A percentile compares a stretch with the other conserved stretches of the same genome.
Evolutionary conservation across 2,113 vertebrate genomes (phyloP).

Genomic region (Lamprologus lemairii): DNA sequence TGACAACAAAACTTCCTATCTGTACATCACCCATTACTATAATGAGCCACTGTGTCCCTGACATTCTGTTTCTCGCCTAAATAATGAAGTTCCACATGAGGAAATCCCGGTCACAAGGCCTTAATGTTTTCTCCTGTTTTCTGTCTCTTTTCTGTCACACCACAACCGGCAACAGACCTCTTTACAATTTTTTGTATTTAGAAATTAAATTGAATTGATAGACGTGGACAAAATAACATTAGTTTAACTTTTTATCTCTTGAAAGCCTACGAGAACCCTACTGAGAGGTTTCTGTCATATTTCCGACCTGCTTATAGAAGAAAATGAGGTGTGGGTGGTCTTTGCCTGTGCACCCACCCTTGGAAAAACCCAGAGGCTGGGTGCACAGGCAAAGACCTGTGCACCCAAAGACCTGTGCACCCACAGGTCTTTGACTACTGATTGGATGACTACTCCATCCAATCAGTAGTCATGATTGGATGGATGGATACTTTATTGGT

Average conservation of each 20-base stretch:
- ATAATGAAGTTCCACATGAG: neutral
- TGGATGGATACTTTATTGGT: neutral
- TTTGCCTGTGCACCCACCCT: neutral
- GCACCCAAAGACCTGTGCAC: too few species aligned
- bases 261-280: fast-evolving
- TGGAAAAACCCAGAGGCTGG: neutral
- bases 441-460: too few species aligned
- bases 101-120: neutral
- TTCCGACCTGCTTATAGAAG: fast-evolving
- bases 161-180: fast-evolving
- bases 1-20: neutral
- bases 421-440: too few species aligned
- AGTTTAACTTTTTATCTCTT: neutral
- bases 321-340: neutral
- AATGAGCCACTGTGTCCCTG: neutral
- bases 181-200: neutral
- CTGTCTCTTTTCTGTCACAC: neutral
- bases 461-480: neutral
- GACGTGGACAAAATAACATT: neutral
- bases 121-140: neutral
- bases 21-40: neutral
- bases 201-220: neutral
- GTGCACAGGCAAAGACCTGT: too few species aligned
- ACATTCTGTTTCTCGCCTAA: neutral
- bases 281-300: neutral